Base-by-base conservation (phyloP, 2,797 vertebrate species). In the Gila robusta region DNA sequence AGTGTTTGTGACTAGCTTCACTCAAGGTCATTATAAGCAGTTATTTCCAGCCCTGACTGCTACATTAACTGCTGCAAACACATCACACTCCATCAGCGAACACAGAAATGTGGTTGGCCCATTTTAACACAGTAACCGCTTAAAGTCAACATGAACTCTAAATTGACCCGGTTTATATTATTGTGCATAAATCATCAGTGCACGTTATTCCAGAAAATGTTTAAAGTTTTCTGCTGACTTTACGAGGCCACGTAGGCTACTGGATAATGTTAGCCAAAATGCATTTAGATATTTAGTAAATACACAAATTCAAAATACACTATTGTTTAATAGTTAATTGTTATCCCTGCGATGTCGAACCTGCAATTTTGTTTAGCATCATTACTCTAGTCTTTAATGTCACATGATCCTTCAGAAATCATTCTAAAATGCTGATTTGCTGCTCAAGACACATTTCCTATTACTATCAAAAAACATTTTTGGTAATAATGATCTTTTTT, bases 141-240 rank as follows among this genome's bases (percentile, higher is more conserved):
- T 41, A 41, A 79, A 79, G 37, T 79, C 76, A 79, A 79, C 76
- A 79, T 62, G 54, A 79, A 62, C 76, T 62, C 76, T 39, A 39
- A 62, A 62, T 8, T 21, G 77, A 64, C 37, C 56, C 4, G 10
- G n/a, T 44, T 79, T 44, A 79, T 64, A n/a, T 79, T 28, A 26
- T 21, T 6, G 5, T 12, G 37, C n/a, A 11, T 79, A 44, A 64
- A 62, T 79, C 56, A 79, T 44, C 37, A 28, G 7, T 0, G 14
- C 77, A 79, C 1, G 0, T 79, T 79, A 64, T 41, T 64, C 37
- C 4, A 41, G 37, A 64, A 44, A 41, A 62, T 11, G 14, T 26
- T 62, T 59, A 4, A 41, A 41, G 28, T 37, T 76, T 77, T 54
- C 10, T 23, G 73, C 2, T 77, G 28, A 76, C 49, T 8, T 76